These are phyloP conservation scores for Poecile atricapillus DNA, from an alignment of 2,113 vertebrate genomes.

Conservation along the genomic window DNA sequence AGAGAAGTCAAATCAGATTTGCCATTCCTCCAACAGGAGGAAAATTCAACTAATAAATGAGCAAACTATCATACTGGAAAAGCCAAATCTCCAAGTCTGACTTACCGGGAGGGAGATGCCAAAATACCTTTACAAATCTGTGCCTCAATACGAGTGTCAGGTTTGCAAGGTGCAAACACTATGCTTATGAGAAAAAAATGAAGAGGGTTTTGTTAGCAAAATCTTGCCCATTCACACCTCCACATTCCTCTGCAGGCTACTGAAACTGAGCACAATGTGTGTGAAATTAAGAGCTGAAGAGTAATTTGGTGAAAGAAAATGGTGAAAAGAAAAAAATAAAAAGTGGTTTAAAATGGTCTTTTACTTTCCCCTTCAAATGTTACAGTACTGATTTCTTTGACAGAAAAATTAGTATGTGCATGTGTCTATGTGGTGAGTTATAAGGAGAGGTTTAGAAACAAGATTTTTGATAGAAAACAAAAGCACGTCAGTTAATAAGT, in stretches of 20 bases:
- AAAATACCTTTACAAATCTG: slow-evolving; percentile 48
- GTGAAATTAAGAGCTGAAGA: slow-evolving; percentile 20
- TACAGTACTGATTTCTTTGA: slow-evolving; percentile 20
- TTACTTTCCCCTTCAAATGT: slow-evolving; percentile 52
- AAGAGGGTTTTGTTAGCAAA: slow-evolving; percentile 2
- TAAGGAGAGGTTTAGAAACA: slow-evolving; percentile 54
- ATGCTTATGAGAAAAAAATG: not conserved
- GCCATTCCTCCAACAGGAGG: not conserved
- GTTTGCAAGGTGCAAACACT: slow-evolving; percentile 17
- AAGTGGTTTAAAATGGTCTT: not conserved
- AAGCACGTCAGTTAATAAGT: slow-evolving; percentile 55
- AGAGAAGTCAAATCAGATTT: not conserved
- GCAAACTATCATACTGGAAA: not conserved
- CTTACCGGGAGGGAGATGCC: not conserved
- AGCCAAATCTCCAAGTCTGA: not conserved
- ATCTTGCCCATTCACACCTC: not conserved
- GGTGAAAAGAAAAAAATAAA: slow-evolving; percentile 29
- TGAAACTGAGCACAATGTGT: slow-evolving; percentile 37
- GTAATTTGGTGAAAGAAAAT: slow-evolving; percentile 29
- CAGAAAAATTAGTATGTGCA: slow-evolving; percentile 32
- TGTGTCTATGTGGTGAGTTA: not conserved
- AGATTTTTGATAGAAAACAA: slow-evolving; percentile 52
- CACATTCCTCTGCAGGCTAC: slow-evolving; percentile 17
- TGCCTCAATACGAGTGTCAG: not conserved
- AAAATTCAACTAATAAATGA: slow-evolving; percentile 46